A percentile compares a stretch with the other conserved stretches of the same genome.
phyloP scores from a whole-genome alignment of 2,113 vertebrate species.

The Nettapus auritus region DNA sequence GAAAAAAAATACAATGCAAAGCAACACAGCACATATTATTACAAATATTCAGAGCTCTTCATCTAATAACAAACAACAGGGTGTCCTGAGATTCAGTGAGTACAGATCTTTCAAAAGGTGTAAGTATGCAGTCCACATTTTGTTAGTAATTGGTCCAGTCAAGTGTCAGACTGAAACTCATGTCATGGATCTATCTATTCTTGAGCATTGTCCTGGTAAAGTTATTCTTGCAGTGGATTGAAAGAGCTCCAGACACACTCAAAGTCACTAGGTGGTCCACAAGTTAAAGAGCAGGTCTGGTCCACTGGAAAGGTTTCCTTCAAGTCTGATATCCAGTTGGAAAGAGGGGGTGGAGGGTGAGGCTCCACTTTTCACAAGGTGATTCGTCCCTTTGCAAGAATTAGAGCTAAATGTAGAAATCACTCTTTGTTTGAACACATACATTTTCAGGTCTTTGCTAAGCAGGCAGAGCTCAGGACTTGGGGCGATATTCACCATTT shows the following conservation, averaged over 20 bases:
- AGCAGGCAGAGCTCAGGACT: constrained; percentile 69
- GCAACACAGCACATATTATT: constrained; percentile 60
- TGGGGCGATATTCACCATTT: not conserved
- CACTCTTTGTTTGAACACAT: constrained; percentile 61
- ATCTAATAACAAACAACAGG: constrained; percentile 65
- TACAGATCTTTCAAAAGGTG: constrained; percentile 66
- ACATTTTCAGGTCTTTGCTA: constrained; percentile 58
- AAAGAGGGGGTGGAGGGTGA: constrained; percentile 68
- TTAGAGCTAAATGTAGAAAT: constrained; percentile 73
- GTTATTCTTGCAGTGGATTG: constrained; percentile 71
- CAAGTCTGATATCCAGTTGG: constrained; percentile 74
- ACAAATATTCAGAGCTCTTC: constrained; percentile 71
- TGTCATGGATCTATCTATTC: constrained; percentile 73
- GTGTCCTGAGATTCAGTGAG: constrained; percentile 72
- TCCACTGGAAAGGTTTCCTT: constrained; percentile 69
- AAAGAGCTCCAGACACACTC: constrained; percentile 71
- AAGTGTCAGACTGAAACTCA: constrained; percentile 59
- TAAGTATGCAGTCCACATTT: constrained; percentile 57
- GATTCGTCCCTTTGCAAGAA: constrained; percentile 73
- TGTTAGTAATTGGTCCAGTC: constrained; percentile 56
- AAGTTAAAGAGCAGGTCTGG: constrained; percentile 71
- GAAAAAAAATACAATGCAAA: constrained; percentile 58
- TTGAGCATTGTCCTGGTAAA: constrained; percentile 69
- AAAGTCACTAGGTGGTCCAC: constrained; percentile 71
- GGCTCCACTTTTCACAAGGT: constrained; percentile 74